Evolutionary conservation across 2,888 invertebrate species (phyloP).

Genomic region (Dorcus hopei): DNA sequence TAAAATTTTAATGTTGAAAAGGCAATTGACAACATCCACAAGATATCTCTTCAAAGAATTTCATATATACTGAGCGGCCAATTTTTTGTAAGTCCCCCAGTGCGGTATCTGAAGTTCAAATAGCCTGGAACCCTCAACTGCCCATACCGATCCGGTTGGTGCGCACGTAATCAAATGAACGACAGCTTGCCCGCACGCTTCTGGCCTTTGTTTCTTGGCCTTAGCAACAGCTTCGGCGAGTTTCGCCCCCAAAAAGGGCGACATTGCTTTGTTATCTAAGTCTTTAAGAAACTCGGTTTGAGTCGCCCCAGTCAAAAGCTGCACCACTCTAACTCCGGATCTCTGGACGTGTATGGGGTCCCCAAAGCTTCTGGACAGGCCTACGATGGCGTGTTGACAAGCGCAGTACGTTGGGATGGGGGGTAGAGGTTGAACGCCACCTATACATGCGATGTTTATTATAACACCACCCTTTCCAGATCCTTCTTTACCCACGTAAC

Average conservation of each 20-base stretch:
- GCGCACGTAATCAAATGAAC: conserved; percentile 39
- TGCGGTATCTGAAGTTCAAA: conserved; percentile 31
- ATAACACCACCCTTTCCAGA: conserved; percentile 52
- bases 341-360: conserved; percentile 36
- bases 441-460: conserved; percentile 53
- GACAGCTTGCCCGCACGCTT: conserved; percentile 38
- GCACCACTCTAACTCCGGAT: conserved; percentile 44
- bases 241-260: conserved; percentile 27
- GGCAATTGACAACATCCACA: no score
- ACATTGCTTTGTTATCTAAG: conserved; percentile 30
- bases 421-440: conserved; percentile 47
- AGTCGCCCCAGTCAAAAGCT: conserved; percentile 46
- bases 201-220: conserved; percentile 35
- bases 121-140: conserved; percentile 41
- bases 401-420: conserved; percentile 51
- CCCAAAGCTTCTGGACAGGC: conserved; percentile 42
- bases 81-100: conserved; percentile 27
- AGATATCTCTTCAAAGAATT: neutral
- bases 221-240: conserved; percentile 26
- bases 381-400: conserved; percentile 45
- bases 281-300: conserved; percentile 39
- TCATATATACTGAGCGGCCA: conserved; percentile 31
- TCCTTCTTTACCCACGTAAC: conserved; percentile 46
- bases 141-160: conserved; percentile 41
- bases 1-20: no score